Percentiles rank a stretch among this genome's conserved stretches.
Conservation (phyloP, 2,113 vertebrate species). For the Panthera uncia region DNA sequence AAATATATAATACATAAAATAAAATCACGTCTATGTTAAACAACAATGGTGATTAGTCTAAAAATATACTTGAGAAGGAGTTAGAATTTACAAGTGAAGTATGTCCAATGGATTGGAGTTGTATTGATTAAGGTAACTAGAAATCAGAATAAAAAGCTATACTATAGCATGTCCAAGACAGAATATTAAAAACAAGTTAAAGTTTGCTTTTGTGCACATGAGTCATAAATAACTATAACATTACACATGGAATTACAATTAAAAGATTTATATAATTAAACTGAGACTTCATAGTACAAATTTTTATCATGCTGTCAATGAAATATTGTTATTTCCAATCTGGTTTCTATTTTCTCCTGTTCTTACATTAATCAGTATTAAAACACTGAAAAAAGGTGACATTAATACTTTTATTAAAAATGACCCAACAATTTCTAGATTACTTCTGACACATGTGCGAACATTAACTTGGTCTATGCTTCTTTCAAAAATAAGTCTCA, state of each 20-base stretch:
- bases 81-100: slow-evolving; percentile 32
- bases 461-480: background rate
- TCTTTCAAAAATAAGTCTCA: slow-evolving; percentile 3
- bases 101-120: background rate
- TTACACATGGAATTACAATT: background rate
- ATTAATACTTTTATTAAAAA: slow-evolving; percentile 26
- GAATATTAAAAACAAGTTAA: background rate
- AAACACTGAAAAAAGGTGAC: background rate
- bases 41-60: background rate
- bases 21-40: background rate
- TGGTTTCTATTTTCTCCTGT: background rate
- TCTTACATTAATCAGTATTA: background rate
- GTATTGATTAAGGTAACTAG: background rate
- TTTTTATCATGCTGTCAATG: background rate
- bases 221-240: background rate
- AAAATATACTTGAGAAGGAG: background rate
- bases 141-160: slow-evolving; percentile 4
- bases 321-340: slow-evolving; percentile 9
- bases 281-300: background rate
- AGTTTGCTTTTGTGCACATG: background rate
- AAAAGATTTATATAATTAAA: background rate
- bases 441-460: background rate
- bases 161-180: background rate
- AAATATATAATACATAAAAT: background rate
- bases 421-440: background rate